Evolutionary conservation across 2,888 invertebrate genomes (phyloP).

Genomic region (Philaethria dido): DNA sequence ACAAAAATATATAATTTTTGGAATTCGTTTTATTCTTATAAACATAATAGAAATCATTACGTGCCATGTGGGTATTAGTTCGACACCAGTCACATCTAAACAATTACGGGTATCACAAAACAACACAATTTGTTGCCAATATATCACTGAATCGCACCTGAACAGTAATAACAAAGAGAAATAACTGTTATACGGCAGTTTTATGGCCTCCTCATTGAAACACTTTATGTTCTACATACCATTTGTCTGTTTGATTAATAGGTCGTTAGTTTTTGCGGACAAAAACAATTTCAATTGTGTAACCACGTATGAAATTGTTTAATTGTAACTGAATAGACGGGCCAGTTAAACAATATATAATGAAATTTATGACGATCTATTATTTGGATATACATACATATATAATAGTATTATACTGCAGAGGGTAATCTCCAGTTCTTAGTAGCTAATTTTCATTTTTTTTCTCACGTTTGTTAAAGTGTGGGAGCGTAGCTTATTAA

Average conservation of each 20-base stretch:
- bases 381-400: neutral
- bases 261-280: conserved; percentile 35
- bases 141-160: conserved; percentile 77
- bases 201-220: conserved; percentile 75
- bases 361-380: neutral
- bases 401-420: neutral
- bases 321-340: conserved; percentile 12
- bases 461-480: too few relatives aligned
- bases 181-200: conserved; percentile 74
- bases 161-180: conserved; percentile 78
- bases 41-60: too few relatives aligned
- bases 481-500: too few relatives aligned
- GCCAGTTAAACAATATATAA: neutral
- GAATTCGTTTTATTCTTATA: too few relatives aligned
- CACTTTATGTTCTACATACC: conserved; percentile 49
- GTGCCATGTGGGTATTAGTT: conserved; percentile 34
- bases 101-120: conserved; percentile 55
- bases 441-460: too few relatives aligned
- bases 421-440: too few relatives aligned
- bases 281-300: conserved; percentile 27
- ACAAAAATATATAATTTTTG: too few relatives aligned
- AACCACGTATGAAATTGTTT: conserved; percentile 9
- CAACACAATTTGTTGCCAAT: conserved; percentile 65
- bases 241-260: conserved; percentile 38
- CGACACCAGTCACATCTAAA: conserved; percentile 30